Base-by-base conservation (phyloP, 1,140 invertebrate genomes). In the Drusus annulatus region DNA sequence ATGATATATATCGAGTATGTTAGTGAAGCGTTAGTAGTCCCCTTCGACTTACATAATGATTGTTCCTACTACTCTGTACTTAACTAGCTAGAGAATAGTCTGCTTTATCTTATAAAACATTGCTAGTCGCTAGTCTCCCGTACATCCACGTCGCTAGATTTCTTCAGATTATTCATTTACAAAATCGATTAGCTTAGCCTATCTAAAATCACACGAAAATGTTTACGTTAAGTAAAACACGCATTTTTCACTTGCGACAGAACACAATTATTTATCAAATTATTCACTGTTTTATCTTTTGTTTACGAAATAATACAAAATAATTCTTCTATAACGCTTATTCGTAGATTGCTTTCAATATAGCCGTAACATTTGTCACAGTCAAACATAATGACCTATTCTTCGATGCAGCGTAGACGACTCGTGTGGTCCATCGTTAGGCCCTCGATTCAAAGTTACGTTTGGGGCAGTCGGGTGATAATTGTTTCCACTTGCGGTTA, bases 11-110 rank as follows among this genome's bases (percentile, higher is more conserved):
- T 23, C 17, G 45, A 36, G 28, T 54, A 31, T 58, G 71, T 56
- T 71, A 54, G 71, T 75, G 51, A 79, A 79, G 77, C 77, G 77
- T 73, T 79, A 71, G 17, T 19, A 71, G 45, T 79, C 77, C 77
- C 77, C 77, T 51, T 71, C 31, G 65, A 73, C 60, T 65, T 52
- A 71, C 23, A 75, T 75, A 36, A 51, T 71, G 50, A 71, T 71
- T 71, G 36, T 71, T 45, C 36, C 8, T 45, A 45, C 36, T 45
- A 45, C 36, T 45, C 36, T 1, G 36, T 45, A 45, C 36, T 45
- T 45, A 45, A 13, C 13, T 45, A 45, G 13, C 36, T 45, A 45
- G 10, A 45, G 36, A 10, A 45, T 45, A 45, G 36, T 13, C 36
- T 45, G 36, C 36, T 45, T 45, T 45, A 45, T 13, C 36, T 45